phyloP scores from a whole-genome alignment of 2,113 vertebrate genomes.

The Mugil cephalus region DNA sequence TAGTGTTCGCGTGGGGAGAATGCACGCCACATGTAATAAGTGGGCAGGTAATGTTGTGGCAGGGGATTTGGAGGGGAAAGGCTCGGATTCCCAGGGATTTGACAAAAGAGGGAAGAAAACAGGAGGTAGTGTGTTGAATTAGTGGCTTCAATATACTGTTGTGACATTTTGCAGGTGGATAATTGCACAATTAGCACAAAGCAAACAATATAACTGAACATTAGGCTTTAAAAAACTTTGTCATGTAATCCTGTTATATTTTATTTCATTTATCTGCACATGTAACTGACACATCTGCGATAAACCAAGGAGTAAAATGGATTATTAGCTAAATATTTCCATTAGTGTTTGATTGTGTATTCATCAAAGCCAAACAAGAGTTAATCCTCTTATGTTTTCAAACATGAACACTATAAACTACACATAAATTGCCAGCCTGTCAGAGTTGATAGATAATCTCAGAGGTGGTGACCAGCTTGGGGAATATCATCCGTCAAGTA shows the following conservation, averaged over 20 bases:
- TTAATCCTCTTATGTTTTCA: background rate
- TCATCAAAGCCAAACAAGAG: constrained; percentile 12
- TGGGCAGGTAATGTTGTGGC: constrained; percentile 37
- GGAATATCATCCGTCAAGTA: constrained; percentile 4
- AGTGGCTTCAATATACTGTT: constrained; percentile 12
- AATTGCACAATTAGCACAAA: constrained; percentile 8
- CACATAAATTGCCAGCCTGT: constrained; percentile 8
- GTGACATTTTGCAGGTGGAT: constrained; percentile 3
- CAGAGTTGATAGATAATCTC: background rate
- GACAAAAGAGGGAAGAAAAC: constrained; percentile 56
- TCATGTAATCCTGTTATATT: no score
- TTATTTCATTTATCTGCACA: background rate
- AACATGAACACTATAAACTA: background rate
- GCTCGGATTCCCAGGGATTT: constrained; percentile 44
- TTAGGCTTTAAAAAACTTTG: background rate
- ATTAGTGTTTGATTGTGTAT: background rate
- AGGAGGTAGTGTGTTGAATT: constrained; percentile 33
- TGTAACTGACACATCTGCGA: background rate
- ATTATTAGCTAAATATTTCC: constrained; percentile 9
- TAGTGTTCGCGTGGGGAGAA: constrained; percentile 58
- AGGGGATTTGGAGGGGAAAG: constrained; percentile 21
- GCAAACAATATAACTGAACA: background rate
- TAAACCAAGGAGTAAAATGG: background rate
- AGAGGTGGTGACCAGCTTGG: constrained; percentile 3
- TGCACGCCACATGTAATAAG: constrained; percentile 43